phyloP scores from a whole-genome alignment of 2,797 vertebrate species.

The Orientallactaga sibirica region DNA sequence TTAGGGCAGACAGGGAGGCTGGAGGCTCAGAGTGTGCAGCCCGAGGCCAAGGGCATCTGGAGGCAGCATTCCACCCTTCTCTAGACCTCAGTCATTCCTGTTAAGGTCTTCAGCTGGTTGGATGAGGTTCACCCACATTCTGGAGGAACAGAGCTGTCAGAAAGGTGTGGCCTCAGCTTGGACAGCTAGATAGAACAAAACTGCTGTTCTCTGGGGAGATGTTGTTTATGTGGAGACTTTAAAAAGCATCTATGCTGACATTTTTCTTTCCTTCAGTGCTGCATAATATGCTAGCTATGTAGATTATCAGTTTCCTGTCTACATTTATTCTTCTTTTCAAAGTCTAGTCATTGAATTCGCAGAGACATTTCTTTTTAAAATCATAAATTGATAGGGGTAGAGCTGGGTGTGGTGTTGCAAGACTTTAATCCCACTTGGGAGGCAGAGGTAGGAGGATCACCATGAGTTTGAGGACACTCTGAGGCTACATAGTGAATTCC shows the following conservation, averaged over 20 bases:
- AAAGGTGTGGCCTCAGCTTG: background rate
- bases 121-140: background rate
- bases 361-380: background rate
- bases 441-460: no score
- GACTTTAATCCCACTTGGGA: no score
- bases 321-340: background rate
- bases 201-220: background rate
- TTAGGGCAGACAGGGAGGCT: background rate
- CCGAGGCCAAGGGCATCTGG: background rate
- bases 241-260: background rate
- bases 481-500: no score
- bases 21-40: background rate
- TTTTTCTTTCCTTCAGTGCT: background rate
- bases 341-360: background rate
- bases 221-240: background rate
- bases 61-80: conserved; percentile 7
- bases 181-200: background rate
- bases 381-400: background rate
- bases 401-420: no score
- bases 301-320: background rate
- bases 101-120: background rate
- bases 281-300: background rate
- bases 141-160: background rate
- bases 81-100: background rate
- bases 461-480: no score